phyloP scores from a whole-genome alignment of 2,888 invertebrate genomes.

The Bruchidius siliquastri region DNA sequence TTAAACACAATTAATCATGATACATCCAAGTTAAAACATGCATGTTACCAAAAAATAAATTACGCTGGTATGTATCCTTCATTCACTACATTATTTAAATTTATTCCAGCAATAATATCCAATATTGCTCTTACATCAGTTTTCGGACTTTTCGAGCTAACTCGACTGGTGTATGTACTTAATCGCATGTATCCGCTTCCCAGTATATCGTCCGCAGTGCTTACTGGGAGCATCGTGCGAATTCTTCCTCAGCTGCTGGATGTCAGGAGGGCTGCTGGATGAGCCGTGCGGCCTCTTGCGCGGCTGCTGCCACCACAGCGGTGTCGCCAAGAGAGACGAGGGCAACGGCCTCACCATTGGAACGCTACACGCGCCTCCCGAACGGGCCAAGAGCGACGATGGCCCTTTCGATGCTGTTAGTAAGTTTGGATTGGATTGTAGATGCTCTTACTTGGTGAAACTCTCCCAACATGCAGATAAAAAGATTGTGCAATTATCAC shows the following conservation, averaged over 20 bases:
- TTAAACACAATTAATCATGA: too few relatives aligned
- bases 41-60: too few relatives aligned
- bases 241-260: slow-evolving; percentile 89
- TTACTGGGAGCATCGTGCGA: slow-evolving; percentile 77
- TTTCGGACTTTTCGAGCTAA: too few relatives aligned
- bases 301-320: slow-evolving; percentile 81
- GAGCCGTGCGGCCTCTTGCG: slow-evolving; percentile 72
- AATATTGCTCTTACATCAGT: too few relatives aligned
- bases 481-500: too few relatives aligned
- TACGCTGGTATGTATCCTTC: too few relatives aligned
- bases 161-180: too few relatives aligned
- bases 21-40: too few relatives aligned
- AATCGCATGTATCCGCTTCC: not conserved
- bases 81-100: too few relatives aligned
- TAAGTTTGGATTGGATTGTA: slow-evolving; percentile 39
- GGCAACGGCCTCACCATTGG: slow-evolving; percentile 59
- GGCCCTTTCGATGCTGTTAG: slow-evolving; percentile 49
- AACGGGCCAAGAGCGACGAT: slow-evolving; percentile 48
- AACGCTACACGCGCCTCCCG: slow-evolving; percentile 55
- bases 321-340: slow-evolving; percentile 53
- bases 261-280: slow-evolving; percentile 80
- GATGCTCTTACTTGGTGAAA: too few relatives aligned
- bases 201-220: slow-evolving; percentile 41
- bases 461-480: too few relatives aligned
- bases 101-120: too few relatives aligned